Percentiles rank a stretch among this genome's conserved stretches.
Evolutionary conservation across 2,888 invertebrate species (phyloP).

Genomic region (Reticulitermes lucifugus): DNA sequence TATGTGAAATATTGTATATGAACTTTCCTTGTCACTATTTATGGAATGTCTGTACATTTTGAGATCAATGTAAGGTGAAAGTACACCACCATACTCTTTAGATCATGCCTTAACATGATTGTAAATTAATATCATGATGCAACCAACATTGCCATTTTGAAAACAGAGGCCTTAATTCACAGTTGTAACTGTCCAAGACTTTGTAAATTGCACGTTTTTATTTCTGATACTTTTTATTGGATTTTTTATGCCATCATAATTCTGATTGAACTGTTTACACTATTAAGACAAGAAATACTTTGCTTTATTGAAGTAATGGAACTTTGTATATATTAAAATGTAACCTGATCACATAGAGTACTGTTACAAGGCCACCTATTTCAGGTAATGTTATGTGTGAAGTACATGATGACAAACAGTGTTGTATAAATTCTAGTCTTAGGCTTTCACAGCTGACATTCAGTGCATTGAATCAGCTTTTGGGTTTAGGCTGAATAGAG

Average conservation of each 20-base stretch:
- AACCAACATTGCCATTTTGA: conserved; percentile 33
- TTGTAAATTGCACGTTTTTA: conserved; percentile 11
- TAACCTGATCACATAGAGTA: too few relatives aligned
- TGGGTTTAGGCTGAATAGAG: too few relatives aligned
- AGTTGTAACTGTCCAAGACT: background rate
- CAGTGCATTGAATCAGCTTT: too few relatives aligned
- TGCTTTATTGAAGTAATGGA: too few relatives aligned
- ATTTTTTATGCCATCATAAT: background rate
- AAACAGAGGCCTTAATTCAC: conserved; percentile 37
- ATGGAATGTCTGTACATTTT: conserved; percentile 10
- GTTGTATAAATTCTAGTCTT: too few relatives aligned
- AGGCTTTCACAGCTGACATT: too few relatives aligned
- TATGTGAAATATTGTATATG: background rate
- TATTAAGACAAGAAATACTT: background rate
- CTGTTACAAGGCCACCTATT: too few relatives aligned
- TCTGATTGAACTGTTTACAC: background rate
- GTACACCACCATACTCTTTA: background rate
- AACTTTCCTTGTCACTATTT: background rate
- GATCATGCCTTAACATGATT: conserved; percentile 21
- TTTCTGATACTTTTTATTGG: background rate
- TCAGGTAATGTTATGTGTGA: too few relatives aligned
- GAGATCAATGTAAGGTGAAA: background rate
- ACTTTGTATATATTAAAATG: too few relatives aligned
- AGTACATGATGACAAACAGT: too few relatives aligned
- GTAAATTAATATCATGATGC: conserved; percentile 18